Conservation (phyloP, 2,888 invertebrate species). For the Hydroisotoma schaefferi region DNA sequence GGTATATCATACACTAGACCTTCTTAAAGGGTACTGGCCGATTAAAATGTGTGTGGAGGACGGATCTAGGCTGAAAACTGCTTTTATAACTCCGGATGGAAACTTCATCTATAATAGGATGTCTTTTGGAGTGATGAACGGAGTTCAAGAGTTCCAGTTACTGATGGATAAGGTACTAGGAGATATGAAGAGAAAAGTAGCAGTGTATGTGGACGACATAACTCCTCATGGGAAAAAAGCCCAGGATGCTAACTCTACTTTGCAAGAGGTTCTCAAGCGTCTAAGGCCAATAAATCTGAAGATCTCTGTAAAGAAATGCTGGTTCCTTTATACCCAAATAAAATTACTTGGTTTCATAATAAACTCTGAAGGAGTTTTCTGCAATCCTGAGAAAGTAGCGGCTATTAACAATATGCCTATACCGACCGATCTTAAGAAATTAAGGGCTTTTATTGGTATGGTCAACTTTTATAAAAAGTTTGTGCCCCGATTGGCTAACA, state of each 20-base stretch:
- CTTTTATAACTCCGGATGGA: too few species aligned
- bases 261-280: neutral
- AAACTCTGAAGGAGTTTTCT: conserved; percentile 48
- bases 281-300: neutral
- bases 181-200: neutral
- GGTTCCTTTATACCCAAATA: conserved; percentile 42
- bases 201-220: conserved; percentile 11
- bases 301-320: conserved; percentile 47
- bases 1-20: too few species aligned
- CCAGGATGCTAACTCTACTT: neutral
- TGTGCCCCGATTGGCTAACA: conserved; percentile 48
- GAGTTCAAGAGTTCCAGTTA: too few species aligned
- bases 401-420: conserved; percentile 49
- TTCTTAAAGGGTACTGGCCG: too few species aligned
- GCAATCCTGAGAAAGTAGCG: conserved; percentile 49
- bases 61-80: too few species aligned
- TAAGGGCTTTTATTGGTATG: conserved; percentile 49
- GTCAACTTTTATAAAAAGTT: conserved; percentile 52
- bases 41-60: too few species aligned
- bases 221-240: neutral
- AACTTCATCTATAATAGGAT: too few species aligned
- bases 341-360: conserved; percentile 49
- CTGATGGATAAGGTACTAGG: conserved; percentile 3
- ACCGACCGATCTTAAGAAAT: conserved; percentile 45
- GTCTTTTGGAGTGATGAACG: too few species aligned